These are phyloP conservation scores for Masticophis lateralis DNA, from an alignment of 2,797 vertebrate species.

Conservation along the genomic window DNA sequence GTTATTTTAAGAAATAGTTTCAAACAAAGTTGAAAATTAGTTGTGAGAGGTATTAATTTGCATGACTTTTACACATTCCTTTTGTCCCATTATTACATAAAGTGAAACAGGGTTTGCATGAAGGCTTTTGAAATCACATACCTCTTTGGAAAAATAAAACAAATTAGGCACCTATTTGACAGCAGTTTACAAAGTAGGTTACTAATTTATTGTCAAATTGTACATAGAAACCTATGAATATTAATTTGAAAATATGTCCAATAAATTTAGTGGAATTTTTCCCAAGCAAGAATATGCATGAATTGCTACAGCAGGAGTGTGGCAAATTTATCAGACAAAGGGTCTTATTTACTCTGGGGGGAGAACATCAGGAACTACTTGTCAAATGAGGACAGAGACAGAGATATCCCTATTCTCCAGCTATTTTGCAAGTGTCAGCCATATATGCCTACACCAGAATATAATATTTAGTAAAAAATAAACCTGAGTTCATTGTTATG, in stretches of 20 bases:
- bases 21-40: not conserved
- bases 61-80: not conserved
- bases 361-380: not conserved
- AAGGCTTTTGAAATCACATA: not conserved
- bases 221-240: not conserved
- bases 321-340: not conserved
- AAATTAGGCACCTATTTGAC: not conserved
- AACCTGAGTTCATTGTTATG: not conserved
- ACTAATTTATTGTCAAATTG: not conserved
- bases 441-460: not conserved
- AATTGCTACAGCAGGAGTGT: not conserved
- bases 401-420: not conserved
- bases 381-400: not conserved
- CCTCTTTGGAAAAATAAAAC: not conserved
- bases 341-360: not conserved
- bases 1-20: not conserved
- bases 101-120: not conserved
- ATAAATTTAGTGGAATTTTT: not conserved
- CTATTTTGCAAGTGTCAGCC: not conserved
- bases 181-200: not conserved
- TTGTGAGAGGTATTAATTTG: not conserved
- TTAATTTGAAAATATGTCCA: not conserved
- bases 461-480: not conserved
- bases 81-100: not conserved
- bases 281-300: not conserved